A percentile compares a stretch with the other conserved stretches of the same genome.
phyloP scores from a whole-genome alignment of 2,888 invertebrate genomes.

The Rhyacophila evoluta region DNA sequence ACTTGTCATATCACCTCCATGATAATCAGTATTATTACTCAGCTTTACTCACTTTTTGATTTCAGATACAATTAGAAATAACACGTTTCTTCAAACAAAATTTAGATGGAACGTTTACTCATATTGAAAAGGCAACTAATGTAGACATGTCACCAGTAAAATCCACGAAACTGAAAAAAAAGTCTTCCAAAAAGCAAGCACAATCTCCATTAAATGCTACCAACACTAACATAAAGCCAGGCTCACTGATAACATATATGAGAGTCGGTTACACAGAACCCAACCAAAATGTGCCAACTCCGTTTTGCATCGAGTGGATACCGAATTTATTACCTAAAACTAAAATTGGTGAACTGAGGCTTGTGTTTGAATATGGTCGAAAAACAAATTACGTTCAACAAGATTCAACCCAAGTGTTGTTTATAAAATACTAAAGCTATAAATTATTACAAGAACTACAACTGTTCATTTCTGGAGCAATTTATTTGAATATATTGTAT shows the following conservation, averaged over 20 bases:
- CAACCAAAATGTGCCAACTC: conserved; percentile 68
- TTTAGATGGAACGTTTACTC: conserved; percentile 71
- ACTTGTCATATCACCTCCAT: not conserved
- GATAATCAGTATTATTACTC: not conserved
- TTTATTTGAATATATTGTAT: too few species aligned
- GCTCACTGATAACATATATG: conserved; percentile 66
- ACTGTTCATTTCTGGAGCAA: too few species aligned
- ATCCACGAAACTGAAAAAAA: conserved; percentile 14
- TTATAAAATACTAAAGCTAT: not conserved
- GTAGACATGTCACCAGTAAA: conserved; percentile 3
- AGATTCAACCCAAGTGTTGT: not conserved
- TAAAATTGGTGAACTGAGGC: conserved; percentile 78
- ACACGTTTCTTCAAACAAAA: conserved; percentile 75
- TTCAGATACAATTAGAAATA: conserved; percentile 73
- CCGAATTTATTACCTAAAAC: conserved; percentile 78
- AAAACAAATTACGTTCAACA: conserved; percentile 60
- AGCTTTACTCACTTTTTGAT: conserved; percentile 51
- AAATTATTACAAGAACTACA: too few species aligned
- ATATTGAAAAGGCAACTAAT: conserved; percentile 56
- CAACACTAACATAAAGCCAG: conserved; percentile 69
- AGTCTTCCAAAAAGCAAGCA: not conserved
- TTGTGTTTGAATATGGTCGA: conserved; percentile 79
- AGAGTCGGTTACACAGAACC: conserved; percentile 70
- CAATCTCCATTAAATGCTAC: not conserved
- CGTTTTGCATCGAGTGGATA: conserved; percentile 82